Evolutionary conservation across 2,797 vertebrate genomes (phyloP), one percentile per base, ranked within the genome.

Genomic region (Pogonophryne albipinna): DNA sequence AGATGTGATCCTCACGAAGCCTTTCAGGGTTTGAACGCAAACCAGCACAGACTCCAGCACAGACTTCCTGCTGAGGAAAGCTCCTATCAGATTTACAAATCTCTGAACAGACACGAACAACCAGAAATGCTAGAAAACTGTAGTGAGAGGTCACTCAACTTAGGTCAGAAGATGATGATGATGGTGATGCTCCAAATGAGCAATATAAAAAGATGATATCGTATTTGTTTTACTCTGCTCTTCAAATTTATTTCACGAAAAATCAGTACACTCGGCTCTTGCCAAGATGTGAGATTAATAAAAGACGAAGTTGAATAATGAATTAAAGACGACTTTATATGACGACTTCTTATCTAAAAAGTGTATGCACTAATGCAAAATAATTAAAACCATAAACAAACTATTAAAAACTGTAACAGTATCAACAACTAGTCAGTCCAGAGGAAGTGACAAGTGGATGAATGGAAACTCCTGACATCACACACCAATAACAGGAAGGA

Each of bases 321-420:
- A 10, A 61, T 31, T 60, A 7, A 70, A 51, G 11, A 19, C n/a
- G n/a, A n/a, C n/a, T n/a, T n/a, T n/a, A 63, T 49, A 16, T 50
- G 61, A 63, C 49, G 11, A 50, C 49, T 47, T 46, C 16, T 16
- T 44, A 56, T 67, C 38, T 55, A 53, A n/a, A n/a, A 44, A n/a
- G 15, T 44, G 19, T 23, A 42, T 45, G 58, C 31, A 34, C 23
- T 38, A 34, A 38, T 0, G n/a, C 50, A 20, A 51, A 51, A 10
- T 10, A 5, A n/a, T n/a, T 6, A n/a, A 19, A 50, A 38, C 34
- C 8, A 38, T 16, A 20, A 20, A 51, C 50, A 51, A 51, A 15
- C 34, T 38, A 38, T 55, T 23, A 34, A 55, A 55, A 10, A 31
- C 15, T 31, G 2, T 1, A 20, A 0, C 38, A 59, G 15, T 60